Base-by-base conservation (phyloP, 2,797 vertebrate species). In the Sebastes vulpes region DNA sequence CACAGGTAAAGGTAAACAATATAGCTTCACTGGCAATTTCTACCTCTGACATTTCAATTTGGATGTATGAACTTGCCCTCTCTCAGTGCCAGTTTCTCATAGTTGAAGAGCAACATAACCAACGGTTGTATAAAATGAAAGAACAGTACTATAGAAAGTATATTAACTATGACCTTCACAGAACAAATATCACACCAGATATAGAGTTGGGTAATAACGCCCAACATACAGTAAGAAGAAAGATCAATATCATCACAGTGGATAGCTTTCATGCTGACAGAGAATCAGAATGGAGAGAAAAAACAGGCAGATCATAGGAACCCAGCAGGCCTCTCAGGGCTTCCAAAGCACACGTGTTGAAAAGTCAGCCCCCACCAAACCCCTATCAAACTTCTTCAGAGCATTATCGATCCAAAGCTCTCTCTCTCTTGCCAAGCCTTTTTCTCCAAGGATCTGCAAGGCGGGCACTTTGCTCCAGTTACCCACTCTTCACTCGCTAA, bases 391-490 rank as follows among this genome's bases (percentile, higher is more conserved):
- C 90, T 88, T 86, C 77, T 72, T 78, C 77, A 83, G 75, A 80
- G 86, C 35, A 11, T 42, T 87, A 94, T 93, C 29, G 94, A 95
- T 92, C 25, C 2, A 72, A 85, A 77, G 60, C 81, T 52, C 58
- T 82, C 81, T 79, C 82, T 75, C 77, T 83, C 75, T 72, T 67
- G 89, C 88, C 85, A 86, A 92, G 82, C 73, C 67, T 65, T 91
- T 92, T 89, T 81, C 89, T 92, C 90, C 53, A 78, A 90, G 90
- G 86, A 90, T 90, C 84, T 91, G 89, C 86, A 88, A 89, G 79
- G 67, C 54, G 58, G 83, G 83, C 91, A 86, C 83, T 90, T 90
- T 90, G 88, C 89, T 90, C 88, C 61, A 80, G 89, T 92, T 89
- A 89, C 88, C 85, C 83, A 88, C 87, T 79, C 71, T 84, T 90